Percentiles rank a stretch among this genome's conserved stretches.
Evolutionary conservation across 2,888 invertebrate genomes (phyloP).

Genomic region (Lithophane leautieri): DNA sequence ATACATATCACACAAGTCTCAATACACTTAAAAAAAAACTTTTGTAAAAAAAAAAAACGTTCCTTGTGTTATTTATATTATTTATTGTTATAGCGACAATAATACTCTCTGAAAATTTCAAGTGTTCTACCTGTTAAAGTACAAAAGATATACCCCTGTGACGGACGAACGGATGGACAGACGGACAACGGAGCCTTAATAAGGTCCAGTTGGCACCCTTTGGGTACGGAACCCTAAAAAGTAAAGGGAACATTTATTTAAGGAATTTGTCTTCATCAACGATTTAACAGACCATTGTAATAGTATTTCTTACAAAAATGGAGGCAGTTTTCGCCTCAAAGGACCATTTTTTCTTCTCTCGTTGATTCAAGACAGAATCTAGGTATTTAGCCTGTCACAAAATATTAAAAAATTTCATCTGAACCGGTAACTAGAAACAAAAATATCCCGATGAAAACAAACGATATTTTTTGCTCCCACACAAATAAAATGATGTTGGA

Average conservation of each 20-base stretch:
- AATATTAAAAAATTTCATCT: constrained; percentile 39
- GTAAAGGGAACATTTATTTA: constrained; percentile 32
- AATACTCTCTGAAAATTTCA: background rate
- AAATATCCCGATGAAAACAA: constrained; percentile 16
- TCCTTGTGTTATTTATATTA: too few species aligned
- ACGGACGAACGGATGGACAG: background rate
- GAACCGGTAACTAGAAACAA: constrained; percentile 20
- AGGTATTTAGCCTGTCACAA: constrained; percentile 28
- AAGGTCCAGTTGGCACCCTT: background rate
- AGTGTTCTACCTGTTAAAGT: background rate
- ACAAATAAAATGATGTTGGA: constrained; percentile 7
- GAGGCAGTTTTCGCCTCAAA: constrained; percentile 24
- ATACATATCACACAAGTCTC: too few species aligned
- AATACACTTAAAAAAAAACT: too few species aligned
- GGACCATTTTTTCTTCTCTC: constrained; percentile 30
- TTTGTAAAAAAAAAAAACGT: too few species aligned
- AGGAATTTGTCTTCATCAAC: constrained; percentile 52
- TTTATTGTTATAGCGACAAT: background rate
- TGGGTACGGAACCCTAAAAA: constrained; percentile 1
- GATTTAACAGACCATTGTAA: constrained; percentile 46
- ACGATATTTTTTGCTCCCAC: background rate
- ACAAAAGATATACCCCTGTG: background rate
- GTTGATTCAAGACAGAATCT: constrained; percentile 31
- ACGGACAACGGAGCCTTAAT: background rate
- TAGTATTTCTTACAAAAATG: constrained; percentile 45